A percentile compares a stretch with the other conserved stretches of the same genome.
phyloP scores from a whole-genome alignment of 1,140 invertebrate species.

The Drosophila suzukii region DNA sequence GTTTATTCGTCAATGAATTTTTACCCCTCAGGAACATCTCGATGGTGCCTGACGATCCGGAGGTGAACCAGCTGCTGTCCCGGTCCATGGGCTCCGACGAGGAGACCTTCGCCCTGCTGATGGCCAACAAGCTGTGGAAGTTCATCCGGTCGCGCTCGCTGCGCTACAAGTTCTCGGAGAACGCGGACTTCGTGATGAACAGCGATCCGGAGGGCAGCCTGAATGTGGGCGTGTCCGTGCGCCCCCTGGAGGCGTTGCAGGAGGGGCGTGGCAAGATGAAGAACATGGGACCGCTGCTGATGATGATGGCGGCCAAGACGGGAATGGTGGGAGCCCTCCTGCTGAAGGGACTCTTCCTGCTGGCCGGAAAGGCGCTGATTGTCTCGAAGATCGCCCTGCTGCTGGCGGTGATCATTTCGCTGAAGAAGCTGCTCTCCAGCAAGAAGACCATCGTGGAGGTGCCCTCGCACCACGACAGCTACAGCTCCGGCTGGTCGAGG shows the following conservation, averaged over 20 bases:
- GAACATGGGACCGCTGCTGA: conserved; percentile 90
- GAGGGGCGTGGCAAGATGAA: conserved; percentile 90
- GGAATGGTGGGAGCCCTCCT: conserved; percentile 91
- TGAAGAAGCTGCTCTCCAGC: conserved; percentile 91
- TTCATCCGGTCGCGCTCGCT: conserved; percentile 90
- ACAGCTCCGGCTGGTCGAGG: conserved; percentile 87
- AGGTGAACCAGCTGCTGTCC: conserved; percentile 76
- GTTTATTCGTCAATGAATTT: background rate
- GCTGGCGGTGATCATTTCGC: conserved; percentile 90
- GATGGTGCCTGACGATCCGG: conserved; percentile 71
- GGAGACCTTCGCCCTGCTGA: conserved; percentile 88
- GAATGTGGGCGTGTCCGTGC: conserved; percentile 89
- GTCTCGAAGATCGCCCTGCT: conserved; percentile 93
- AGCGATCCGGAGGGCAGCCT: conserved; percentile 89
- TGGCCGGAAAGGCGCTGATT: conserved; percentile 92
- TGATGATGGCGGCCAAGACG: conserved; percentile 91
- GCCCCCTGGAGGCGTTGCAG: conserved; percentile 86
- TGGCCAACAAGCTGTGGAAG: conserved; percentile 89
- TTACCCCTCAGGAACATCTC: conserved; percentile 61
- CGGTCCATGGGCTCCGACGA: conserved; percentile 87
- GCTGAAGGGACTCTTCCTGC: conserved; percentile 91
- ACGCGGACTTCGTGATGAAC: conserved; percentile 89
- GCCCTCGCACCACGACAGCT: conserved; percentile 87
- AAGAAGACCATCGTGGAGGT: conserved; percentile 92
- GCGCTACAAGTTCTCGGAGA: conserved; percentile 89